A percentile compares a stretch with the other conserved stretches of the same genome.
These are phyloP conservation scores for Philaenus spumarius DNA, from an alignment of 1,140 invertebrate species.

Conservation along the genomic window DNA sequence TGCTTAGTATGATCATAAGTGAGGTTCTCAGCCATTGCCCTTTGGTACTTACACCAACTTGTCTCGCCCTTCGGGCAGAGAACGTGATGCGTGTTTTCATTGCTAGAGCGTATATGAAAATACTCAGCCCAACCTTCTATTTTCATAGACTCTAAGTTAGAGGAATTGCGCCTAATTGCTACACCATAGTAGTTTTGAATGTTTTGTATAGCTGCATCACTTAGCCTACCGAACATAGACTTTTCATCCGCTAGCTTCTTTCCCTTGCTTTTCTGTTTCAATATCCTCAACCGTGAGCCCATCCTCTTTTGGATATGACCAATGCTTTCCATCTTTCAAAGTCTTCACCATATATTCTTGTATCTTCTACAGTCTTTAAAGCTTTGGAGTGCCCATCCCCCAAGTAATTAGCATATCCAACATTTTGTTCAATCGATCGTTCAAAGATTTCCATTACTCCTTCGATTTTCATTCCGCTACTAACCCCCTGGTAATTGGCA, in stretches of 20 bases:
- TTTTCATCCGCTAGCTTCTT: too few species aligned
- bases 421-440: constrained; percentile 17
- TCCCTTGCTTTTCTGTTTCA: constrained; percentile 21
- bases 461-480: constrained; percentile 29
- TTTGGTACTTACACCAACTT: constrained; percentile 21
- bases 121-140: constrained; percentile 1
- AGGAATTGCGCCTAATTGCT: constrained; percentile 5
- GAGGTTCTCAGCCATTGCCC: neutral
- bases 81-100: constrained; percentile 16
- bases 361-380: neutral
- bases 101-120: constrained; percentile 16
- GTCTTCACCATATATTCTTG: constrained; percentile 24
- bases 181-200: constrained; percentile 7
- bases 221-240: too few species aligned
- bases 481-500: constrained; percentile 25
- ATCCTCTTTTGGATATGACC: constrained; percentile 30
- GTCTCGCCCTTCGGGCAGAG: constrained; percentile 10
- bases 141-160: neutral
- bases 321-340: constrained; percentile 28
- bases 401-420: constrained; percentile 24
- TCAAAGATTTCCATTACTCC: too few species aligned
- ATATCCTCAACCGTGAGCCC: constrained; percentile 13
- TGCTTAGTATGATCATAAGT: constrained; percentile 14
- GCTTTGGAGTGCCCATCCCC: constrained; percentile 28
- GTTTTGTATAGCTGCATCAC: neutral